Evolutionary conservation across 35 echinoderm and acorn worm species (phyloP).

Genomic region (Chiridota heheva): DNA sequence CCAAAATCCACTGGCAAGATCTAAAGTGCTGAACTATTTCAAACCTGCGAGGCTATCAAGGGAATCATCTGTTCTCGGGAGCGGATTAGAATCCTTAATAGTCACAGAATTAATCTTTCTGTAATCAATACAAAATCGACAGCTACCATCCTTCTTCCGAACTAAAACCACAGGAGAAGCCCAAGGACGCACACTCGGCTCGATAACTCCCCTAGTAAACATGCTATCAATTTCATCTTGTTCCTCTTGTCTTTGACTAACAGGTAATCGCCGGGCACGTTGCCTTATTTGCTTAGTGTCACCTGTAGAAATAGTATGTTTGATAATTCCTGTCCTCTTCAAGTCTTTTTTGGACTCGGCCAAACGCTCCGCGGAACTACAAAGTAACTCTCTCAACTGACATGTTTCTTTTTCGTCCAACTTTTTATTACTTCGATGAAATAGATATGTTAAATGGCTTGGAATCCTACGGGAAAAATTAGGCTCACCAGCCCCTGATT

Average conservation of each 20-base stretch:
- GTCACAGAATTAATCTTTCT: slow-evolving; percentile 48
- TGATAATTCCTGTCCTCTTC: slow-evolving; percentile 29
- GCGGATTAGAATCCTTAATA: slow-evolving; percentile 48
- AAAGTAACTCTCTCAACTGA: too few relatives aligned
- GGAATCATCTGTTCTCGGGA: slow-evolving; percentile 51
- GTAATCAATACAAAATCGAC: slow-evolving; percentile 62
- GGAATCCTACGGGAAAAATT: too few relatives aligned
- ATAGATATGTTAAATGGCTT: too few relatives aligned
- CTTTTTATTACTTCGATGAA: too few relatives aligned
- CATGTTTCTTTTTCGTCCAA: too few relatives aligned
- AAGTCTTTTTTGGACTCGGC: slow-evolving; percentile 21
- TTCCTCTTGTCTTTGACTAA: slow-evolving; percentile 23
- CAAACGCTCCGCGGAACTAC: too few relatives aligned
- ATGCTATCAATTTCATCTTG: slow-evolving; percentile 49
- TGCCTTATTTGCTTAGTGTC: slow-evolving; percentile 31
- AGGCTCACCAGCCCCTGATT: too few relatives aligned
- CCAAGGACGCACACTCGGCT: slow-evolving; percentile 50
- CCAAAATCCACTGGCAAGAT: slow-evolving; percentile 69
- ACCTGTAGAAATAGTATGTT: slow-evolving; percentile 52
- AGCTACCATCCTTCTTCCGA: slow-evolving; percentile 71
- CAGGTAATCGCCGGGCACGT: slow-evolving; percentile 33
- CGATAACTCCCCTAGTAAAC: slow-evolving; percentile 37
- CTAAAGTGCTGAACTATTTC: slow-evolving; percentile 62
- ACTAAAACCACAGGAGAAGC: slow-evolving; percentile 63
- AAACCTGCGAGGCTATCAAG: slow-evolving; percentile 57